Evolutionary conservation across 2,888 invertebrate genomes (phyloP).

Genomic region (Danaus chrysippus): DNA sequence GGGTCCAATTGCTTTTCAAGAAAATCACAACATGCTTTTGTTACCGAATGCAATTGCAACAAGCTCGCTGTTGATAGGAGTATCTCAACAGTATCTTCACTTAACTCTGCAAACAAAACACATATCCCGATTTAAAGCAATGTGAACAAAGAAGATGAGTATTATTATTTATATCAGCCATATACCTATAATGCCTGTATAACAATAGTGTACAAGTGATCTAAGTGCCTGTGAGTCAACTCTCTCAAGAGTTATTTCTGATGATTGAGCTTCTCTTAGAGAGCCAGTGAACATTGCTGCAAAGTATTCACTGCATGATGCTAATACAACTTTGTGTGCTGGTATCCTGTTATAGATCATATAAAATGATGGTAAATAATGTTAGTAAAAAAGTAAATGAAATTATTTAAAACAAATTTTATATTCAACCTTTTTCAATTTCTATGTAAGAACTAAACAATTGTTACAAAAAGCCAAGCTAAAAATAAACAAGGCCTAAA

Average conservation of each 20-base stretch:
- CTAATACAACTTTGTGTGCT: constrained; percentile 92
- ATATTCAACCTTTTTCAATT: constrained; percentile 8
- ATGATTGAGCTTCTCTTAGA: constrained; percentile 88
- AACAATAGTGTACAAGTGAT: constrained; percentile 92
- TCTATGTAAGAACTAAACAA: constrained; percentile 14
- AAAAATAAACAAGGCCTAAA: constrained; percentile 10
- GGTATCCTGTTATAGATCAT: constrained; percentile 76
- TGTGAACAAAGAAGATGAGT: constrained; percentile 20
- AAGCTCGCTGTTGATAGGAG: constrained; percentile 92
- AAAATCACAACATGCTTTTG: constrained; percentile 93
- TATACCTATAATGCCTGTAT: constrained; percentile 86
- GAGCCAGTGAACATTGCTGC: constrained; percentile 97
- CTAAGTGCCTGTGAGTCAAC: constrained; percentile 92
- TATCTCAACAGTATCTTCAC: constrained; percentile 95
- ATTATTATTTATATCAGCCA: constrained; percentile 26
- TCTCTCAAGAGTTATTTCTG: constrained; percentile 90
- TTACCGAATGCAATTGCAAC: constrained; percentile 90
- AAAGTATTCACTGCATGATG: constrained; percentile 96
- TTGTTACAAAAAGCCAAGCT: background rate
- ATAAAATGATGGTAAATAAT: too few relatives aligned
- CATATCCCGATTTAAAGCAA: constrained; percentile 4
- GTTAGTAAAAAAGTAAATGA: too few relatives aligned
- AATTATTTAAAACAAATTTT: background rate
- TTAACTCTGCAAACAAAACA: constrained; percentile 79
- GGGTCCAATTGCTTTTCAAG: constrained; percentile 94